Evolutionary conservation across 2,888 invertebrate species (phyloP).

Genomic region (Latheticus oryzae): DNA sequence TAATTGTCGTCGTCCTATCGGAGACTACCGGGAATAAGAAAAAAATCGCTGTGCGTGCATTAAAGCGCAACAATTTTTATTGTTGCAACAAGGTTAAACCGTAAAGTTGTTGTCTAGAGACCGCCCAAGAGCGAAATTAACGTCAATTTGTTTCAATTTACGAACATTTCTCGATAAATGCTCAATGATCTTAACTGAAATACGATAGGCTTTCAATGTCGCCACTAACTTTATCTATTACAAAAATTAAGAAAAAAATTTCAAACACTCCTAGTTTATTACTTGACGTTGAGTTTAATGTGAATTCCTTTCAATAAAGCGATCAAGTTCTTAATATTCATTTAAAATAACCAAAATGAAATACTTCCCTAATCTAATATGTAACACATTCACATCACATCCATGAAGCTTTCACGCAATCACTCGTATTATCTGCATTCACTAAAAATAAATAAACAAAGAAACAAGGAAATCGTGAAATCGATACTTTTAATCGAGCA

Average conservation of each 20-base stretch:
- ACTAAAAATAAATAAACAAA: slow-evolving; percentile 12
- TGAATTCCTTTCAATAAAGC: neutral
- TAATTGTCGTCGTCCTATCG: slow-evolving; percentile 7
- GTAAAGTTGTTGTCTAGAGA: slow-evolving; percentile 19
- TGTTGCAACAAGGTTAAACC: slow-evolving; percentile 25
- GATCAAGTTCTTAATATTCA: too few relatives aligned
- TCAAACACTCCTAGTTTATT: slow-evolving; percentile 3
- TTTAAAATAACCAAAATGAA: too few relatives aligned
- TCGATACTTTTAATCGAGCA: neutral
- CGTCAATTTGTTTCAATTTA: slow-evolving; percentile 43
- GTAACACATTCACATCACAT: slow-evolving; percentile 15
- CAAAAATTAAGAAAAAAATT: slow-evolving; percentile 7
- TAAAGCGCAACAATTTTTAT: slow-evolving; percentile 23
- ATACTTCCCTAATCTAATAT: slow-evolving; percentile 26
- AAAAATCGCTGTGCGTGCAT: slow-evolving; percentile 21
- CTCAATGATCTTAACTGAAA: slow-evolving; percentile 17
- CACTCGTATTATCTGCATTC: slow-evolving; percentile 3
- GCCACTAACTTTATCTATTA: slow-evolving; percentile 10
- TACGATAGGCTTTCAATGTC: slow-evolving; percentile 22
- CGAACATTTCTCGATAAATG: slow-evolving; percentile 28
- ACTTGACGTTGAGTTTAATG: slow-evolving; percentile 6
- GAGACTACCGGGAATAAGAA: too few relatives aligned
- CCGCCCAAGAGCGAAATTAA: slow-evolving; percentile 41
- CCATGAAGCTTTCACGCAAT: slow-evolving; percentile 21
- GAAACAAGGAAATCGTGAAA: slow-evolving; percentile 24